Evolutionary conservation across 1,140 invertebrate genomes (phyloP).

Genomic region (Hyphantria cunea): DNA sequence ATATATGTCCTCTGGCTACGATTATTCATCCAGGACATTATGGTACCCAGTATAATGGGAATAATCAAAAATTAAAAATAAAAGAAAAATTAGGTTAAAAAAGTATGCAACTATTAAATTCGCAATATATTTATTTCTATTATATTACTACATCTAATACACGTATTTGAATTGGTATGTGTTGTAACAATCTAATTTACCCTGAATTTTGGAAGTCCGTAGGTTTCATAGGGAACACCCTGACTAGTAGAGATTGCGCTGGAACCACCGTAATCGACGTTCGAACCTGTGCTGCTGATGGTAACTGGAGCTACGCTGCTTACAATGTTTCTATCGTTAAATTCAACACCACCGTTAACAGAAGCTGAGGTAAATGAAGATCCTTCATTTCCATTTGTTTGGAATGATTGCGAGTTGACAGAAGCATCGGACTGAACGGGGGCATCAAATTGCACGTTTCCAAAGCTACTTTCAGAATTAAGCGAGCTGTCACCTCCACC

Average conservation of each 20-base stretch:
- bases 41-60: too few species aligned
- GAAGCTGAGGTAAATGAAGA: neutral
- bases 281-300: constrained; percentile 29
- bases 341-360: constrained; percentile 2
- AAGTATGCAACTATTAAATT: neutral
- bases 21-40: too few species aligned
- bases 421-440: neutral
- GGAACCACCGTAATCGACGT: constrained; percentile 31
- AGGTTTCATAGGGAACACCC: constrained; percentile 69
- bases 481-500: neutral
- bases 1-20: too few species aligned
- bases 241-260: constrained; percentile 64
- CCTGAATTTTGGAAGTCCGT: constrained; percentile 67
- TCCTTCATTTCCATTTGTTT: neutral
- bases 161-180: constrained; percentile 9
- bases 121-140: constrained; percentile 11
- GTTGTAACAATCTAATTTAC: constrained; percentile 36
- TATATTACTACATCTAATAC: neutral
- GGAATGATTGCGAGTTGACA: neutral
- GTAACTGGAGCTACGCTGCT: constrained; percentile 23
- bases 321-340: constrained; percentile 18
- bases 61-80: too few species aligned
- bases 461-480: neutral
- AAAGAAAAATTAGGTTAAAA: too few species aligned
- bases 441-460: constrained; percentile 8